These are phyloP conservation scores for Montipora capitata DNA, from an alignment of 92 coral and sea anemone species.

Conservation along the genomic window DNA sequence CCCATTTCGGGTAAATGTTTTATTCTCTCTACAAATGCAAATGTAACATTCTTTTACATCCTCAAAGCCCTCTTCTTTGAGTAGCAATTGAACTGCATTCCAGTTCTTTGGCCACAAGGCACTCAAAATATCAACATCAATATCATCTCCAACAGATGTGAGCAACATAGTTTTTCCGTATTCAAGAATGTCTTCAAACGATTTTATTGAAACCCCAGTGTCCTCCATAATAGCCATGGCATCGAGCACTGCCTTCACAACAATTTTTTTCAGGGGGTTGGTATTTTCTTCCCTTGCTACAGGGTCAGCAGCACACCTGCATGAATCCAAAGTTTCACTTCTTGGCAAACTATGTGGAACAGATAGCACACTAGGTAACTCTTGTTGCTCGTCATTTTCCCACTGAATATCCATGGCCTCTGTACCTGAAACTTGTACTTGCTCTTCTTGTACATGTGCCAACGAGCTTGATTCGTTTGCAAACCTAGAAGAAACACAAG, in stretches of 20 bases:
- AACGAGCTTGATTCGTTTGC: no score
- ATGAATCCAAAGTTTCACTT: no score
- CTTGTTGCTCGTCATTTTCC: no score
- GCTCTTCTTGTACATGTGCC: no score
- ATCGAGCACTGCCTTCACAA: slow-evolving; percentile 77
- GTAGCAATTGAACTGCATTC: slow-evolving; percentile 78
- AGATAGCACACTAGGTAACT: no score
- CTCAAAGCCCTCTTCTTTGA: slow-evolving; percentile 76
- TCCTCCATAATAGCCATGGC: slow-evolving; percentile 77
- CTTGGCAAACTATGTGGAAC: no score
- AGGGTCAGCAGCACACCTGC: no score
- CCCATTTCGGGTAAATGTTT: slow-evolving; percentile 31
- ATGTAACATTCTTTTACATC: slow-evolving; percentile 78
- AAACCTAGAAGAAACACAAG: no score
- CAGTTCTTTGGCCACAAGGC: slow-evolving; percentile 85
- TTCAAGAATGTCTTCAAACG: slow-evolving; percentile 83
- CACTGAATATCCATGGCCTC: no score
- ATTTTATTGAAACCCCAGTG: slow-evolving; percentile 76
- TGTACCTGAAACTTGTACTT: no score
- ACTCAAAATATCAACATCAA: slow-evolving; percentile 71
- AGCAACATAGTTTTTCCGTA: slow-evolving; percentile 66
- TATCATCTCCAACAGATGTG: slow-evolving; percentile 9
- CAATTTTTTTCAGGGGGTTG: slow-evolving; percentile 55
- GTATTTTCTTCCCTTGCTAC: no score
- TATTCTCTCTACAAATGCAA: slow-evolving; percentile 75